phyloP scores from a whole-genome alignment of 2,797 vertebrate species.

The Glyptemys insculpta region DNA sequence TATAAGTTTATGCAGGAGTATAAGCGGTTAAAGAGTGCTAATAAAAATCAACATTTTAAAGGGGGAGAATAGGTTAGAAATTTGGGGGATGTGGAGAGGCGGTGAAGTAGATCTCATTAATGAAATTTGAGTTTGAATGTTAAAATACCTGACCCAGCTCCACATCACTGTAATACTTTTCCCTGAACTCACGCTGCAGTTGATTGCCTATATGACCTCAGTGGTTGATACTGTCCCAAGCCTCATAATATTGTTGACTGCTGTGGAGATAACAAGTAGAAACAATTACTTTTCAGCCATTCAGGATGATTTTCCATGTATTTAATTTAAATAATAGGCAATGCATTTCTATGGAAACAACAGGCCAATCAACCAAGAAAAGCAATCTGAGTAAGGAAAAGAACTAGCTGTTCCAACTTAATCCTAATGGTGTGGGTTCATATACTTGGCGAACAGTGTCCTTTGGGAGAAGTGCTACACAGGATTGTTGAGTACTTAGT shows the following conservation, averaged over 20 bases:
- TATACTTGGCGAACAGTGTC: not conserved
- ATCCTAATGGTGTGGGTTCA: not conserved
- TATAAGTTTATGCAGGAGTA: not conserved
- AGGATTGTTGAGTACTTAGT: not conserved
- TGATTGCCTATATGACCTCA: not conserved
- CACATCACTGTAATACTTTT: not conserved
- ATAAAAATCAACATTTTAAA: not conserved
- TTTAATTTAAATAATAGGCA: not conserved
- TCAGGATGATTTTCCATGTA: not conserved
- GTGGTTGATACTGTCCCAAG: not conserved
- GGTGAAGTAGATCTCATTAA: not conserved
- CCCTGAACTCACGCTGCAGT: accelerated
- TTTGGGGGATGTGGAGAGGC: not conserved
- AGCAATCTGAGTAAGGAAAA: not conserved
- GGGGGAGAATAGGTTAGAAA: not conserved
- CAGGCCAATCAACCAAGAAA: not conserved
- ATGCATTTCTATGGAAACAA: not conserved
- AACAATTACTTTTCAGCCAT: not conserved
- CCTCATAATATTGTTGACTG: accelerated
- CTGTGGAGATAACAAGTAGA: not conserved
- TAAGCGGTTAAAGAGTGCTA: not conserved
- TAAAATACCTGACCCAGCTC: not conserved
- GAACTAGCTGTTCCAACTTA: not conserved
- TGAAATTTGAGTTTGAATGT: not conserved
- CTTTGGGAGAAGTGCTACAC: not conserved